Evolutionary conservation across 2,888 invertebrate species (phyloP).

Genomic region (Clunio marinus): DNA sequence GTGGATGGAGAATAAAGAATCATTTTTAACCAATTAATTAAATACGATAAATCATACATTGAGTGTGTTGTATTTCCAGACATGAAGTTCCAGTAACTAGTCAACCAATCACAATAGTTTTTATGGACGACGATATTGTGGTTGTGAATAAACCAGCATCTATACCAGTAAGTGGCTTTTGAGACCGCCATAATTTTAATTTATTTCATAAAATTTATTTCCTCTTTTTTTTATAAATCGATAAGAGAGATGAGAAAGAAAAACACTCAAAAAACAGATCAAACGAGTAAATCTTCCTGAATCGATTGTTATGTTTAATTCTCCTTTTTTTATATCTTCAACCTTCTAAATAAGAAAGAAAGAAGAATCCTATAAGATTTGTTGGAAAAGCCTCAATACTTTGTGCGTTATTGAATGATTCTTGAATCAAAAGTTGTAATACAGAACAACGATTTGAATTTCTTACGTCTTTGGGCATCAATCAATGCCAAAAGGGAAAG

Average conservation of each 20-base stretch:
- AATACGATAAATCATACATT: slow-evolving; percentile 23
- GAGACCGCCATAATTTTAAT: slow-evolving; percentile 62
- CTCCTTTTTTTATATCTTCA: no score
- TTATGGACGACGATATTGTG: slow-evolving; percentile 97
- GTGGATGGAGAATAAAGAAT: slow-evolving; percentile 11
- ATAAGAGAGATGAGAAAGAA: neutral
- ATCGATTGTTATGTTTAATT: neutral
- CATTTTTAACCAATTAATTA: slow-evolving; percentile 14
- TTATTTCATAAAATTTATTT: neutral
- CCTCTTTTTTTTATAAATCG: neutral
- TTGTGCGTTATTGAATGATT: neutral
- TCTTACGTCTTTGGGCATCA: neutral
- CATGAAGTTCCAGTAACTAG: slow-evolving; percentile 99
- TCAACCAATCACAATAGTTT: slow-evolving; percentile 93
- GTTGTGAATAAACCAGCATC: slow-evolving; percentile 99
- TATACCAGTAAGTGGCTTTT: slow-evolving; percentile 96
- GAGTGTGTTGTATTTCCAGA: slow-evolving; percentile 61
- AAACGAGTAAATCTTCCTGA: no score
- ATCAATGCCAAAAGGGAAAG: neutral
- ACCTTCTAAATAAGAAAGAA: neutral
- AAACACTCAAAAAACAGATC: neutral
- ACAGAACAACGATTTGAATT: neutral
- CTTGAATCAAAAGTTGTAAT: neutral
- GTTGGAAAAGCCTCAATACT: neutral
- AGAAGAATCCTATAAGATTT: neutral